Percentiles rank a stretch among this genome's conserved stretches.
Evolutionary conservation across 2,113 vertebrate genomes (phyloP).

Genomic region (Microcebus murinus): DNA sequence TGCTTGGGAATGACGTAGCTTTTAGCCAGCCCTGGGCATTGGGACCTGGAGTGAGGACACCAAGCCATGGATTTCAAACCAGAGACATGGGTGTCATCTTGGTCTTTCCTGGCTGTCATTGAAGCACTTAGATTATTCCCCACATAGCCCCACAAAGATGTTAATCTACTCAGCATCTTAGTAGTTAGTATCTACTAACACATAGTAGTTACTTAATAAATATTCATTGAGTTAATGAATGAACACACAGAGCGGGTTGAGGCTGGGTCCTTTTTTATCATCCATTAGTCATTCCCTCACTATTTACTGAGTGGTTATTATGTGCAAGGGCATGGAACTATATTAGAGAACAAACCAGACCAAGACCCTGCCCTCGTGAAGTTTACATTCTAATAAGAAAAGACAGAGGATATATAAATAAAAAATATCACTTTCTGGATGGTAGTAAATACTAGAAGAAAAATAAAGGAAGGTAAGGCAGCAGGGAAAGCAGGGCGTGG

Average conservation of each 20-base stretch:
- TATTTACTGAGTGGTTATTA: not conserved
- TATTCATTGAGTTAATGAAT: not conserved
- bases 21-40: not conserved
- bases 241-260: not conserved
- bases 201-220: not conserved
- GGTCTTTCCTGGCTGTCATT: not conserved
- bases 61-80: not conserved
- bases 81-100: not conserved
- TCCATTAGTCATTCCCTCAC: not conserved
- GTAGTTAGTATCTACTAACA: not conserved
- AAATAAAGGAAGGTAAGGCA: not conserved
- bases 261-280: not conserved
- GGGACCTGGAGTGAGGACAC: not conserved
- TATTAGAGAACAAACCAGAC: not conserved
- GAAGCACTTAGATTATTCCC: not conserved
- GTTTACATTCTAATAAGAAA: not conserved
- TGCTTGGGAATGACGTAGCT: not conserved
- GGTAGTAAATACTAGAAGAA: not conserved
- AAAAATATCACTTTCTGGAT: not conserved
- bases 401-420: not conserved
- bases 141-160: not conserved
- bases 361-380: not conserved
- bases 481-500: not conserved
- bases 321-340: not conserved
- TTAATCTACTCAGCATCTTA: not conserved